A percentile compares a stretch with the other conserved stretches of the same genome.
Conservation (phyloP, 2,797 vertebrate species). For the Hyperoplus immaculatus region DNA sequence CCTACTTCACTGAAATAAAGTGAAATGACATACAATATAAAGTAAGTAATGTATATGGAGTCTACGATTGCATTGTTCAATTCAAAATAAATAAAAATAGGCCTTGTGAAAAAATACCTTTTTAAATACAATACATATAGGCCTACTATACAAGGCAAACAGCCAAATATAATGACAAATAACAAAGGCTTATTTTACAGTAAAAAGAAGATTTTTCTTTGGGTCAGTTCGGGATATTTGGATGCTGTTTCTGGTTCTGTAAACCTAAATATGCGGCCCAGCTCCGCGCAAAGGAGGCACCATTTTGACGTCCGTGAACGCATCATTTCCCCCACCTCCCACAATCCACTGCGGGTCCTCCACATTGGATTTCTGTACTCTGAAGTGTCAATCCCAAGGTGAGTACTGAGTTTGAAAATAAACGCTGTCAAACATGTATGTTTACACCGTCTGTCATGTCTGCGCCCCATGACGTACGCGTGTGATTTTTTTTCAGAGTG, state of each 20-base stretch:
- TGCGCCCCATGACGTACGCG: fast-evolving
- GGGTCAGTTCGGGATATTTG: background rate
- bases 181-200: background rate
- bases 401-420: constrained; percentile 39
- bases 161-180: background rate
- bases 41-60: background rate
- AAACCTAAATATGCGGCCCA: constrained; percentile 1
- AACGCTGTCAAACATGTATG: fast-evolving
- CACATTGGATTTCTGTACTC: constrained; percentile 35
- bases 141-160: background rate
- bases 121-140: no score
- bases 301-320: background rate
- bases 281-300: constrained; percentile 3
- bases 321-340: constrained; percentile 34
- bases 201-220: background rate
- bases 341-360: constrained; percentile 68
- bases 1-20: background rate
- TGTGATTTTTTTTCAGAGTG: fast-evolving
- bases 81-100: background rate
- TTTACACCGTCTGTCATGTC: fast-evolving
- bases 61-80: no score
- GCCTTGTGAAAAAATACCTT: no score
- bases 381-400: constrained; percentile 82
- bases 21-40: background rate
- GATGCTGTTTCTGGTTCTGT: background rate